phyloP scores from a whole-genome alignment of 1,140 invertebrate species.

The Triops longicaudatus region DNA sequence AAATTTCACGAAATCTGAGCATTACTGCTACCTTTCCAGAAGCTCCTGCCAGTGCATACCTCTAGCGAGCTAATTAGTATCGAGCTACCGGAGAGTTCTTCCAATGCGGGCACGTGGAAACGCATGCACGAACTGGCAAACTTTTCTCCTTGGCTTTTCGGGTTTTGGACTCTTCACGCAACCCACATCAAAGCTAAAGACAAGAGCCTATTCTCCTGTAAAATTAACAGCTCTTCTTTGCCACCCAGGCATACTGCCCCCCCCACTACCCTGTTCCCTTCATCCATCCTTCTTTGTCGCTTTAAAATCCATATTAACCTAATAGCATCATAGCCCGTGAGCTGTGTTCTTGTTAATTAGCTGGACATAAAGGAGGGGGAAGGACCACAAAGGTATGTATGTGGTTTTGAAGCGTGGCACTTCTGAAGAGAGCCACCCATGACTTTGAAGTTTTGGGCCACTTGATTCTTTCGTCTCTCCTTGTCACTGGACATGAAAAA shows the following conservation, averaged over 20 bases:
- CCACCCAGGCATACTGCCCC: neutral
- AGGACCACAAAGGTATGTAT: neutral
- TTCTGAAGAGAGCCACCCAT: neutral
- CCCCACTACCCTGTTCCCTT: no score
- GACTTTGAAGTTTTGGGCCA: neutral
- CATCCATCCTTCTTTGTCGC: neutral
- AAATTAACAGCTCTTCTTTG: neutral
- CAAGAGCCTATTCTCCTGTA: constrained; percentile 4
- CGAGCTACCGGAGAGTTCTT: neutral
- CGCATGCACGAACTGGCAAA: neutral
- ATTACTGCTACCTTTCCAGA: neutral
- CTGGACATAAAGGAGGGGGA: neutral
- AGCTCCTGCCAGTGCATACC: neutral
- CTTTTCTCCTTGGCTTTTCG: neutral
- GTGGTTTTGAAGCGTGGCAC: neutral
- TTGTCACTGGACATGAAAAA: no score
- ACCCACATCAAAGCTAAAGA: neutral
- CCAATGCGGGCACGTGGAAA: neutral
- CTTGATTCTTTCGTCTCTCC: neutral
- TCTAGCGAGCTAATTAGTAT: neutral
- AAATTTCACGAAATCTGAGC: neutral
- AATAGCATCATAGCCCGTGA: neutral
- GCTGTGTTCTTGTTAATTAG: neutral
- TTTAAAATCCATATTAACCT: constrained; percentile 8
- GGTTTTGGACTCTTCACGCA: neutral